Percentiles rank a stretch among this genome's conserved stretches.
Conservation (phyloP, 2,113 vertebrate genomes). For the Cryptomyrus ogoouensis region DNA sequence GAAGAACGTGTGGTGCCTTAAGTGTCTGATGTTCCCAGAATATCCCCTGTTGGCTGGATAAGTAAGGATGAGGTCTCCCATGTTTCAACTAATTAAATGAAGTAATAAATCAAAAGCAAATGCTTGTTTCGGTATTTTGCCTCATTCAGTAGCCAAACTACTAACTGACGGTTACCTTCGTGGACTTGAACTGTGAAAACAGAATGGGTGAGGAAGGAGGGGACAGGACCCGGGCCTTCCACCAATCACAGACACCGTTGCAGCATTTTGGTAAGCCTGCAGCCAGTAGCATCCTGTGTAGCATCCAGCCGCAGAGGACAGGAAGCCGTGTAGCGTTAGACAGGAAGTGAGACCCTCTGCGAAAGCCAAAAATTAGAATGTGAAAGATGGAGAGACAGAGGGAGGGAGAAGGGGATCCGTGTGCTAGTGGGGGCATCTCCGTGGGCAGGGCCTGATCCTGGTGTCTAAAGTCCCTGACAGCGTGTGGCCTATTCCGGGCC, state of each 20-base stretch:
- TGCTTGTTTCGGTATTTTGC: neutral
- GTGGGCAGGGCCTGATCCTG: conserved; percentile 21
- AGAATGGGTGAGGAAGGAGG: neutral
- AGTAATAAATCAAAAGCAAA: neutral
- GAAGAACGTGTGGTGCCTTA: neutral
- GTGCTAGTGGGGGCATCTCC: neutral
- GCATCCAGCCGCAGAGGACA: neutral
- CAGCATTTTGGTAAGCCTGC: neutral
- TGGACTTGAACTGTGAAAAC: neutral
- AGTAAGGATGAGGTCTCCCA: neutral
- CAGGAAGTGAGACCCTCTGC: neutral
- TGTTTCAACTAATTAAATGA: neutral
- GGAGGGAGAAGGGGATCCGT: neutral
- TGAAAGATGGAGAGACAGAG: neutral
- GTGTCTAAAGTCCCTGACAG: conserved; percentile 33
- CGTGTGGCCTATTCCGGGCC: conserved; percentile 38
- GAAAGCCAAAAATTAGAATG: neutral
- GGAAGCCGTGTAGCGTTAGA: neutral
- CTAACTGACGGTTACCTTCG: neutral
- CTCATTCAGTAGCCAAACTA: neutral
- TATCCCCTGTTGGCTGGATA: neutral
- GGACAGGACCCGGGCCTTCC: neutral
- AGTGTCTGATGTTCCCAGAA: neutral
- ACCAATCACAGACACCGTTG: neutral
- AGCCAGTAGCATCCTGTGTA: neutral